These are phyloP conservation scores for Psophia crepitans DNA, from an alignment of 2,113 vertebrate species.

Conservation along the genomic window DNA sequence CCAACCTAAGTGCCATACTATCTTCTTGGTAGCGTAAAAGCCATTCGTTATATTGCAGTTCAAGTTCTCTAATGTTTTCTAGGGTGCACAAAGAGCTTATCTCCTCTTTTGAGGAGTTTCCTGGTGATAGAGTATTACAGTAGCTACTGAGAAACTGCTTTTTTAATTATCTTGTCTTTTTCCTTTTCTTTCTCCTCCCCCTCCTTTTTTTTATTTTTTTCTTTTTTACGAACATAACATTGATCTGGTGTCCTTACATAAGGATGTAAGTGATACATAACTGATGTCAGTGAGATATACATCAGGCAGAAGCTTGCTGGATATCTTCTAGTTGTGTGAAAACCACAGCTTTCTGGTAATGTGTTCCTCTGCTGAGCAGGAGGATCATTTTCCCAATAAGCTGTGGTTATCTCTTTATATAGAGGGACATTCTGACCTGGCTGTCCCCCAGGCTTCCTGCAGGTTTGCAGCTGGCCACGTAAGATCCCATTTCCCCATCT, in stretches of 20 bases:
- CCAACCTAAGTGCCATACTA: not conserved
- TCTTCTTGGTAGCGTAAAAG: not conserved
- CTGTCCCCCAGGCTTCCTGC: not conserved
- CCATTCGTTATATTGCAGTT: not conserved
- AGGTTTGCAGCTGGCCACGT: not conserved
- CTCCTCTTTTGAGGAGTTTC: not conserved
- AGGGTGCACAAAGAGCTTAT: not conserved
- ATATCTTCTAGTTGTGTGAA: not conserved
- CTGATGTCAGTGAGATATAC: not conserved
- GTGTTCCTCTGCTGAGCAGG: not conserved
- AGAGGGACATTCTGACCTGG: not conserved
- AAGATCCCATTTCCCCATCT: not conserved
- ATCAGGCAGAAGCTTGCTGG: not conserved
- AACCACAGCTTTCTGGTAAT: not conserved
- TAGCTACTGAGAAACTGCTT: not conserved
- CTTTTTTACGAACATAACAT: not conserved
- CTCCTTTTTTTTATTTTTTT: too few species aligned
- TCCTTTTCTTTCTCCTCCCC: too few species aligned
- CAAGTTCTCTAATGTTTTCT: not conserved
- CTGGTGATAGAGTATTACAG: not conserved
- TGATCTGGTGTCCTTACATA: not conserved
- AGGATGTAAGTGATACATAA: too few species aligned
- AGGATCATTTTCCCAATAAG: not conserved
- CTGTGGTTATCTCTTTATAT: not conserved
- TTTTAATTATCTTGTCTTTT: not conserved